Conservation (phyloP, 2,888 invertebrate species). For the Timandra comae region DNA sequence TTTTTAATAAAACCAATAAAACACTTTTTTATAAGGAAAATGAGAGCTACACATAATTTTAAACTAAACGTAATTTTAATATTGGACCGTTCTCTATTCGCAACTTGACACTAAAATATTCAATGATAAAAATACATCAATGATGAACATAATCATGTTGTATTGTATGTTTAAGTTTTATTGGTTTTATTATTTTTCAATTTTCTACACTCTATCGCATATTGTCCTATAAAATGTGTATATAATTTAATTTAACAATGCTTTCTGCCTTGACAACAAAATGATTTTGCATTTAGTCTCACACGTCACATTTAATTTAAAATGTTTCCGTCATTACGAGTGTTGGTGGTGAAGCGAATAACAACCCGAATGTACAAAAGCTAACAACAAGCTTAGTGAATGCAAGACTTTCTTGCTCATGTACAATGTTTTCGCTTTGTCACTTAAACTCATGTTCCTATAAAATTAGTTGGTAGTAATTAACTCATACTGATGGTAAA, state of each 20-base stretch:
- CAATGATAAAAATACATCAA: too few species aligned
- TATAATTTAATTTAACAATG: slow-evolving; percentile 18
- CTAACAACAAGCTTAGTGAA: too few species aligned
- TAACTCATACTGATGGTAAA: slow-evolving; percentile 17
- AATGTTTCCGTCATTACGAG: slow-evolving; percentile 2
- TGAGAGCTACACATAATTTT: too few species aligned
- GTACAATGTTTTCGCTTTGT: slow-evolving; percentile 32
- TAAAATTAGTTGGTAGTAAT: slow-evolving; percentile 38
- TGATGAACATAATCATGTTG: too few species aligned
- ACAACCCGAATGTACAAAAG: too few species aligned
- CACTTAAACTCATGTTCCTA: slow-evolving; percentile 61
- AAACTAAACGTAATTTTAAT: too few species aligned
- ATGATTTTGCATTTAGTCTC: slow-evolving; percentile 21
- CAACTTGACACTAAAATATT: too few species aligned
- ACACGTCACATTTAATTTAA: slow-evolving; percentile 1
- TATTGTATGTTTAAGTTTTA: too few species aligned
- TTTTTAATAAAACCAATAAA: slow-evolving; percentile 62
- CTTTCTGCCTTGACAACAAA: slow-evolving; percentile 19
- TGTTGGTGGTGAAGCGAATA: too few species aligned
- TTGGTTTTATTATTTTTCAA: slow-evolving; percentile 62
- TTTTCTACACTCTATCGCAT: slow-evolving; percentile 74
- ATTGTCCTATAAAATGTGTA: slow-evolving; percentile 24
- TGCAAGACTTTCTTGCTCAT: background rate
- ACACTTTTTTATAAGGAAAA: slow-evolving; percentile 25
- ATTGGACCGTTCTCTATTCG: too few species aligned